Evolutionary conservation across 2,888 invertebrate genomes (phyloP), one percentile per base, ranked within the genome.

Genomic region (Xanthia icteritia): DNA sequence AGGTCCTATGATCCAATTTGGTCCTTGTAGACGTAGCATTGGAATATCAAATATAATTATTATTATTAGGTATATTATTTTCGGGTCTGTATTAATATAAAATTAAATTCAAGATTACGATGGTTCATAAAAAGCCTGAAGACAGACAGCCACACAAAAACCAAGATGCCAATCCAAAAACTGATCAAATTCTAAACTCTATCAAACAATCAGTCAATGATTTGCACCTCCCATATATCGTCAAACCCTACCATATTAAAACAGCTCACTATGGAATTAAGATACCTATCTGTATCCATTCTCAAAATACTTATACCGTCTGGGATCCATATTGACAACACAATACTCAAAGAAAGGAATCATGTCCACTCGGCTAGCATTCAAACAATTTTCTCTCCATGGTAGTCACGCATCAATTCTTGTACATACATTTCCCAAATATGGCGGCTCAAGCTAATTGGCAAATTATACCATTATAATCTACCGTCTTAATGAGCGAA

Each of bases 281-380:
- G 17, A 45, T 23, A 42, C 45, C 4, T 9, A 48, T 78, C 15
- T 51, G 48, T 64, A 20, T 15, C 48, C n/a, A 64, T 79, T 81
- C 23, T 48, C n/a, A 23, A 66, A 45, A 66, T 48, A 61, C 1
- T 54, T 36, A 11, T n/a, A 27, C 36, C 27, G 15, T 39, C 6
- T 31, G 15, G 0, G 31, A 36, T 51, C 27, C 67, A 17, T 61
- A 48, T 36, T 65, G 27, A 54, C n/a, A 56, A 73, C 56, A 65
- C 58, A 80, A 81, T 65, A 68, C 51, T 27, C 13, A 31, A 69
- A 27, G n/a, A 72, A 83, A 51, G 36, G 15, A 70, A 70, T 54
- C 27, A 27, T 69, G 45, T 73, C 42, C 54, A 31, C n/a, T n/a
- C 13, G 51, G 17, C n/a, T 70, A 27, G 20, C n/a, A 82, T 82